Evolutionary conservation across 2,113 vertebrate species (phyloP).

Genomic region (Daboia siamensis): DNA sequence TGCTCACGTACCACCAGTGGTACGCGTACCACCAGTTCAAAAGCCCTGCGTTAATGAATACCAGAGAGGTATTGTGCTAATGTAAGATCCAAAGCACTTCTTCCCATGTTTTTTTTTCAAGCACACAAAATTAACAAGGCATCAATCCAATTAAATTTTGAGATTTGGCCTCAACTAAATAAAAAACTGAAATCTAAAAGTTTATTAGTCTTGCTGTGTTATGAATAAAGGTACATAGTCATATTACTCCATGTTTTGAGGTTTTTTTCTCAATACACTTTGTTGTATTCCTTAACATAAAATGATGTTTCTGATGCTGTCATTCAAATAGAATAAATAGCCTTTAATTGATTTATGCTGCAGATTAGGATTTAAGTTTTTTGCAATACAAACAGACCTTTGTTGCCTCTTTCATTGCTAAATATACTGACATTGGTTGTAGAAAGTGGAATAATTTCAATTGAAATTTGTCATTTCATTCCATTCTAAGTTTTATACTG

Average conservation of each 20-base stretch:
- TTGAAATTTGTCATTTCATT: neutral
- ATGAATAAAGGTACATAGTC: neutral
- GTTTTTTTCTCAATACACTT: neutral
- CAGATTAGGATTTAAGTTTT: neutral
- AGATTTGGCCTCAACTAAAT: neutral
- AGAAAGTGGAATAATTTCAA: neutral
- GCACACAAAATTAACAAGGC: neutral
- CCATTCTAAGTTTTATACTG: neutral
- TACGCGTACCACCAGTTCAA: too few species aligned
- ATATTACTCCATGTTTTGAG: neutral
- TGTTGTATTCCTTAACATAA: neutral
- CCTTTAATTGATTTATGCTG: neutral
- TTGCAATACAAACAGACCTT: neutral
- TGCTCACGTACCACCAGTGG: too few species aligned
- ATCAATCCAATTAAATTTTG: neutral
- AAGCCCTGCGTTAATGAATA: neutral
- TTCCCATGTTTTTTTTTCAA: neutral
- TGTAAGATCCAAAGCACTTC: neutral
- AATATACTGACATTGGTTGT: neutral
- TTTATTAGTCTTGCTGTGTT: neutral
- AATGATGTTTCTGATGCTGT: neutral
- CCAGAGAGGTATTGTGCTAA: neutral
- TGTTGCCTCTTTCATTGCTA: neutral
- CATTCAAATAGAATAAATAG: conserved; percentile 2
- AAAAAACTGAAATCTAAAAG: neutral